Conservation (phyloP, 2,888 invertebrate species). For the Caenorhabditis sinica region DNA sequence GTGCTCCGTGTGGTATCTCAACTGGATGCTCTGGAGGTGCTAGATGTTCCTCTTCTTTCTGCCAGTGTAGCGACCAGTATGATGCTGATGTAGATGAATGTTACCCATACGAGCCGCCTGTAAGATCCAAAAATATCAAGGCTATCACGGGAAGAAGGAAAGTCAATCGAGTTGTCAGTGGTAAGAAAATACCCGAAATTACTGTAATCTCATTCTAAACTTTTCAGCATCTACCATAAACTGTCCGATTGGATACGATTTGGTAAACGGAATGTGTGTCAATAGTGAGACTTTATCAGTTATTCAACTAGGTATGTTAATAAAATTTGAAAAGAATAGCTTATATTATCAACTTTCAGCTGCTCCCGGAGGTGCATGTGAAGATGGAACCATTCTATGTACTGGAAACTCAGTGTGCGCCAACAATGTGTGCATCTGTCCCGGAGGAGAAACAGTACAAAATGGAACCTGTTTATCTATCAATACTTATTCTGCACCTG, state of each 20-base stretch:
- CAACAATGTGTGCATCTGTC: slow-evolving; percentile 81
- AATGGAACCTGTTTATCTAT: slow-evolving; percentile 68
- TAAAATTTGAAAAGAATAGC: not conserved
- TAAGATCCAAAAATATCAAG: slow-evolving; percentile 26
- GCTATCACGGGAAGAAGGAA: slow-evolving; percentile 36
- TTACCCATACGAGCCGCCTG: slow-evolving; percentile 46
- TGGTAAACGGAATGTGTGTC: slow-evolving; percentile 66
- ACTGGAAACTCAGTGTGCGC: slow-evolving; percentile 82
- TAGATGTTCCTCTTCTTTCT: slow-evolving; percentile 58
- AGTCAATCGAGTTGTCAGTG: slow-evolving; percentile 59
- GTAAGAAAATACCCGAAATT: slow-evolving; percentile 7
- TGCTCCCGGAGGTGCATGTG: slow-evolving; percentile 77
- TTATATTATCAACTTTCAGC: slow-evolving; percentile 65
- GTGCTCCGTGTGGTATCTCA: slow-evolving; percentile 58
- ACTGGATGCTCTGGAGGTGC: slow-evolving; percentile 59
- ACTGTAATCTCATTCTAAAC: not conserved
- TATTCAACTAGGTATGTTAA: slow-evolving; percentile 47
- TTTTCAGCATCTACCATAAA: slow-evolving; percentile 50
- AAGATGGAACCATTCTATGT: slow-evolving; percentile 71
- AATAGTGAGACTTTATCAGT: slow-evolving; percentile 63
- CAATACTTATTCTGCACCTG: slow-evolving; percentile 76
- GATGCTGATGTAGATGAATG: slow-evolving; percentile 65
- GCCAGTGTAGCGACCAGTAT: slow-evolving; percentile 60
- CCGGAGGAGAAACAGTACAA: slow-evolving; percentile 77
- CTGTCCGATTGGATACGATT: slow-evolving; percentile 63